Conservation (phyloP, 1,140 invertebrate genomes). For the Drosophila pallidifrons region DNA sequence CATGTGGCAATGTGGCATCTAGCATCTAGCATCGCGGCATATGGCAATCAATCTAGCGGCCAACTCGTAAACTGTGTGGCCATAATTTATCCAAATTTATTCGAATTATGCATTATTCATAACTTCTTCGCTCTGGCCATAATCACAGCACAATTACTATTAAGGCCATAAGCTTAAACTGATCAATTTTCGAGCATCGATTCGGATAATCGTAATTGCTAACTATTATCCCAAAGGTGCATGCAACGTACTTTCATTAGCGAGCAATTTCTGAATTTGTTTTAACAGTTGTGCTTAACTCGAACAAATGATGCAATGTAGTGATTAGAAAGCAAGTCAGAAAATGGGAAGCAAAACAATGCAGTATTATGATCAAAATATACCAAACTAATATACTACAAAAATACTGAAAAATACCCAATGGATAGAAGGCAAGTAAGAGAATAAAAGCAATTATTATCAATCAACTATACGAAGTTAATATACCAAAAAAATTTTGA, state of each 20-base stretch:
- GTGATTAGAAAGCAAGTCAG: too few relatives aligned
- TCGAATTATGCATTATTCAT: conserved; percentile 49
- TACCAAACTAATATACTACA: too few relatives aligned
- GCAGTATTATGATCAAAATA: too few relatives aligned
- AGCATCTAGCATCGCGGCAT: background rate
- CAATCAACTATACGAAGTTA: too few relatives aligned
- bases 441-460: too few relatives aligned
- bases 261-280: conserved; percentile 1
- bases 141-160: conserved; percentile 26
- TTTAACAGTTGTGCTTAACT: background rate
- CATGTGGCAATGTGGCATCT: conserved; percentile 15
- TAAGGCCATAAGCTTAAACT: conserved; percentile 39
- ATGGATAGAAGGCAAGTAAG: too few relatives aligned
- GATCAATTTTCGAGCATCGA: conserved; percentile 27
- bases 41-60: conserved; percentile 32
- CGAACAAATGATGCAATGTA: too few relatives aligned
- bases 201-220: conserved; percentile 6
- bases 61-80: background rate
- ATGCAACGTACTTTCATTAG: conserved; percentile 1
- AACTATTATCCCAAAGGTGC: background rate
- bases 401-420: too few relatives aligned
- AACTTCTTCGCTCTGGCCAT: conserved; percentile 18
- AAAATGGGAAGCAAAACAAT: too few relatives aligned
- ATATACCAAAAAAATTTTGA: too few relatives aligned
- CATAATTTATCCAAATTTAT: conserved; percentile 48